These are phyloP conservation scores for Orthosia cruda DNA, from an alignment of 2,888 invertebrate species.

Conservation along the genomic window DNA sequence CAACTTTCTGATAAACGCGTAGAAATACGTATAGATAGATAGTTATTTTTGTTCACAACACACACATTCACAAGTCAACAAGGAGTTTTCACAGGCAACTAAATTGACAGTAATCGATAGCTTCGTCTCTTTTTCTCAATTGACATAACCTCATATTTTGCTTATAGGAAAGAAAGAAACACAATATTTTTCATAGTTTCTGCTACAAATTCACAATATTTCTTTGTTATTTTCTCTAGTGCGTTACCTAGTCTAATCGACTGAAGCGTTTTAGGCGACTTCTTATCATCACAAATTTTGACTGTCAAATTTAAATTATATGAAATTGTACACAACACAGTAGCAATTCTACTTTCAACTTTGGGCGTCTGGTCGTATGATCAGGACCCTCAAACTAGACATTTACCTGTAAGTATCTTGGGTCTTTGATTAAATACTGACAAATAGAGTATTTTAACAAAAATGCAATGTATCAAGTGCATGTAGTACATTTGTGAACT, in stretches of 20 bases:
- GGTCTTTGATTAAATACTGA: too few relatives aligned
- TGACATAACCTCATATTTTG: background rate
- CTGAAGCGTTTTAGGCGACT: background rate
- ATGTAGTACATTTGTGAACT: too few relatives aligned
- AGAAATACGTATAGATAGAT: constrained; percentile 71
- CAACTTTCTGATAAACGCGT: constrained; percentile 79
- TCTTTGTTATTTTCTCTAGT: constrained; percentile 6
- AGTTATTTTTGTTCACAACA: constrained; percentile 69
- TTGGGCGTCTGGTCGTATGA: too few relatives aligned
- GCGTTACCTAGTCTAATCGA: constrained; percentile 13
- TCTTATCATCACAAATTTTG: too few relatives aligned
- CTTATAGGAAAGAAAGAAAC: constrained; percentile 49
- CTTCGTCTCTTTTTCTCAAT: constrained; percentile 57
- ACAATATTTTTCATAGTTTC: constrained; percentile 16
- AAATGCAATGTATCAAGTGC: too few relatives aligned
- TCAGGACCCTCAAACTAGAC: too few relatives aligned
- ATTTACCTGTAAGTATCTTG: too few relatives aligned
- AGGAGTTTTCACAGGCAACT: constrained; percentile 52
- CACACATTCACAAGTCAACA: constrained; percentile 62
- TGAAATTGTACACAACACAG: too few relatives aligned
- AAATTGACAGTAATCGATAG: constrained; percentile 52
- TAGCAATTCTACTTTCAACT: too few relatives aligned
- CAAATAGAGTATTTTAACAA: too few relatives aligned
- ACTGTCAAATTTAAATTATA: too few relatives aligned
- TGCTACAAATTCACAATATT: background rate